A percentile compares a stretch with the other conserved stretches of the same genome.
Evolutionary conservation across 2,113 vertebrate genomes (phyloP).

Genomic region (Aphelocoma coerulescens): DNA sequence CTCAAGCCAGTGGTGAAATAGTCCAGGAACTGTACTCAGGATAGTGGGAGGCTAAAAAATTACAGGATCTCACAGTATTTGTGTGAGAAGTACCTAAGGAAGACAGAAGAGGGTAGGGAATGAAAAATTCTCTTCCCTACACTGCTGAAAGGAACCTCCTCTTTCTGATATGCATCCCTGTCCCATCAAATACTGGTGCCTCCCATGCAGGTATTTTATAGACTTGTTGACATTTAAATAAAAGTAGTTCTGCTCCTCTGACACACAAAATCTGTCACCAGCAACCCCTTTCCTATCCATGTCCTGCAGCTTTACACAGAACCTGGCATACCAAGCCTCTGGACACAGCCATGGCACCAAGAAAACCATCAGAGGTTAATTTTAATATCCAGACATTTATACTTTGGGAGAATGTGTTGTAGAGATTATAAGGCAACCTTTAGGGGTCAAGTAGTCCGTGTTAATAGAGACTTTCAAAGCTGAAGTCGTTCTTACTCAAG

Average conservation of each 20-base stretch:
- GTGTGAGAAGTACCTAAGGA: not conserved
- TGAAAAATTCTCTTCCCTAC: not conserved
- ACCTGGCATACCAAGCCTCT: not conserved
- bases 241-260: not conserved
- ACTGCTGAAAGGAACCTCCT: not conserved
- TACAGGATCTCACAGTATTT: not conserved
- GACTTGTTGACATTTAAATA: not conserved
- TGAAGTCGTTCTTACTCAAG: not conserved
- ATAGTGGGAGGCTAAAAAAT: not conserved
- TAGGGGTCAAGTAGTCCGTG: not conserved
- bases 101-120: not conserved
- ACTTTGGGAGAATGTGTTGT: not conserved
- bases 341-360: not conserved
- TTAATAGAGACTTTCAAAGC: not conserved
- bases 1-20: not conserved
- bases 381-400: not conserved
- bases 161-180: not conserved
- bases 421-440: constrained; percentile 39
- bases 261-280: not conserved
- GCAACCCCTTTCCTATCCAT: not conserved
- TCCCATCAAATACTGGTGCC: not conserved
- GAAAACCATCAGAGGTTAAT: not conserved
- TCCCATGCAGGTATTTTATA: not conserved
- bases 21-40: not conserved
- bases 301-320: not conserved